A percentile compares a stretch with the other conserved stretches of the same genome.
phyloP scores from a whole-genome alignment of 2,797 vertebrate species.

The Remorina albescens region DNA sequence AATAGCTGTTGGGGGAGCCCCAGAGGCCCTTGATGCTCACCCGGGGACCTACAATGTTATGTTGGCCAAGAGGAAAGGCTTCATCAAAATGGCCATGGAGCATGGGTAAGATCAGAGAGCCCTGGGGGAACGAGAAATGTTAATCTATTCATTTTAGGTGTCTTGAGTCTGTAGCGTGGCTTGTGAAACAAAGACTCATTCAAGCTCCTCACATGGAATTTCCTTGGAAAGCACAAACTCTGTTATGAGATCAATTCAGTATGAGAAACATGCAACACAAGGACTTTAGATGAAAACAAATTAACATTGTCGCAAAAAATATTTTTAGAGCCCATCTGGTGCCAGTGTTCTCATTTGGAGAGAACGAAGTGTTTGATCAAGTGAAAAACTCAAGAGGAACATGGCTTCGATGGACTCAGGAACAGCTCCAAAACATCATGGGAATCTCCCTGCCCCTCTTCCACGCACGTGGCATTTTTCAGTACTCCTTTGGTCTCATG shows the following conservation, averaged over 20 bases:
- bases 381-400: constrained; percentile 88
- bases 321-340: constrained; percentile 87
- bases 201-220: constrained; percentile 34
- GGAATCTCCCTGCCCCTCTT: constrained; percentile 93
- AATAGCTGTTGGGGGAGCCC: constrained; percentile 90
- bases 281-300: neutral
- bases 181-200: constrained; percentile 60
- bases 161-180: constrained; percentile 17
- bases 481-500: constrained; percentile 93
- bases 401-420: constrained; percentile 87
- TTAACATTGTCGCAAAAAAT: neutral
- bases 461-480: constrained; percentile 93
- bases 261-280: constrained; percentile 2
- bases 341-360: constrained; percentile 95
- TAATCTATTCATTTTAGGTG: constrained; percentile 19
- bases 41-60: constrained; percentile 88
- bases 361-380: constrained; percentile 93
- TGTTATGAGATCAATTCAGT: constrained; percentile 13
- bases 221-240: constrained; percentile 37
- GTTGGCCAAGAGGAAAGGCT: constrained; percentile 92
- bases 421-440: constrained; percentile 89
- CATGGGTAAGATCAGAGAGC: constrained; percentile 85
- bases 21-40: constrained; percentile 90
- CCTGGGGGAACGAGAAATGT: neutral
- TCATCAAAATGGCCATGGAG: constrained; percentile 91